Evolutionary conservation across 2,888 invertebrate species (phyloP).

Genomic region (Drosophila stalkeri): DNA sequence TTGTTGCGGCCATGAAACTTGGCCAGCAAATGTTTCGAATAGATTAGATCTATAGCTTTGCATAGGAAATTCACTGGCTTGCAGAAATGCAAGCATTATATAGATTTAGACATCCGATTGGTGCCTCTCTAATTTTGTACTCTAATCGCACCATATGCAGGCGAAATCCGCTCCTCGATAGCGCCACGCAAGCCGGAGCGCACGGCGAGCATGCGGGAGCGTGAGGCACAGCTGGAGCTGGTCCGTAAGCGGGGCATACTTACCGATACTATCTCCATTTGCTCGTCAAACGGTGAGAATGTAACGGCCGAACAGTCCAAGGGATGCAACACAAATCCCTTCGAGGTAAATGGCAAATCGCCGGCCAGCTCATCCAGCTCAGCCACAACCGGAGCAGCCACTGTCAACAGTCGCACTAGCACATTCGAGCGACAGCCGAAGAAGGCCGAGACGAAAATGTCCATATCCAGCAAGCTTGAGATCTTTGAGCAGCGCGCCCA

Average conservation of each 20-base stretch:
- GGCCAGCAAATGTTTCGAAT: conserved; percentile 5
- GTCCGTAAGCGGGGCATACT: conserved; percentile 85
- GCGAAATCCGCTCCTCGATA: conserved; percentile 93
- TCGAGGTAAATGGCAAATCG: conserved; percentile 41
- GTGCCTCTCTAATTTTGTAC: background rate
- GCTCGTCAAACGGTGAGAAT: conserved; percentile 85
- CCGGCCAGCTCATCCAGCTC: conserved; percentile 12
- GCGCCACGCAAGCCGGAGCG: conserved; percentile 94
- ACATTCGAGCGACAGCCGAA: conserved; percentile 82
- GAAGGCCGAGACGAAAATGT: conserved; percentile 79
- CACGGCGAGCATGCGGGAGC: conserved; percentile 94
- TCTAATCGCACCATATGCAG: conserved; percentile 82
- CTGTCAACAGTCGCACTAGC: conserved; percentile 80
- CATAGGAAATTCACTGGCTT: background rate
- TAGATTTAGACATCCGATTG: background rate
- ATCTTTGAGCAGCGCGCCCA: conserved; percentile 79
- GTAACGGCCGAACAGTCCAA: conserved; percentile 75
- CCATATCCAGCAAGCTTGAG: conserved; percentile 82
- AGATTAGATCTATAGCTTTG: conserved; percentile 22
- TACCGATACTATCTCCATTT: conserved; percentile 85
- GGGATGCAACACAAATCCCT: conserved; percentile 56
- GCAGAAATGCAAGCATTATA: background rate
- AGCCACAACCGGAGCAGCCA: background rate
- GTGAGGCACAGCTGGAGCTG: conserved; percentile 89
- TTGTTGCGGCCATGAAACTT: conserved; percentile 25